Base-by-base conservation (phyloP, 2,113 vertebrate species). In the Brachypteracias leptosomus region DNA sequence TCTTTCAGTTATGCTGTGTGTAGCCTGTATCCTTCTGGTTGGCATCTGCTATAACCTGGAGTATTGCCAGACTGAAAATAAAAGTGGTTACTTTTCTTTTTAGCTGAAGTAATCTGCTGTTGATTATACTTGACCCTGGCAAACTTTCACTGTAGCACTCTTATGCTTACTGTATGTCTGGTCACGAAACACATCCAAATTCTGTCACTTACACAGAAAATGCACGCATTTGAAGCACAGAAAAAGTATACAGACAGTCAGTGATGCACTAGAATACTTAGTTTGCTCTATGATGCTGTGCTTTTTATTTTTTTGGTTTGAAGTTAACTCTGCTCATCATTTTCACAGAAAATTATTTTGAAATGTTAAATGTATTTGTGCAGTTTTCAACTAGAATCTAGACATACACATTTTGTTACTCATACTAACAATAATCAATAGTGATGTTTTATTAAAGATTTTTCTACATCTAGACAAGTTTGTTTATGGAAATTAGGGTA, bases 21-120 rank as follows among this genome's bases (percentile, higher is more conserved):
- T 84, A 83, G 54, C 51, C 54, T 76, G 4, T 79, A 42, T 84
- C 46, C 78, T 94, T 85, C 85, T 93, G 92, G 42, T 71, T 90
- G 77, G 62, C 89, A 93, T 94, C 85, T 95, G 84, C 83, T 92
- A 4, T 71, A 93, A 61, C 25, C 55, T 95, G 93, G 38, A 88
- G 85, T 74, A 59, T 70, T 77, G 75, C 88, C 88, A 93, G 61
- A 42, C 36, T 66, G 31, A 79, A 95, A 88, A 90, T 59, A 81
- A 90, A 93, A 68, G 59, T 55, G 49, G 63, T 90, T 93, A 18
- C 51, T 57, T 95, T 81, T 72, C 58, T 78, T 78, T 75, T 73
- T 70, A 81, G 38, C 44, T 92, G 54, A 89, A 79, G n/a, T 89
- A 66, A 67, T 85, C 59, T 96, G 66, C 42, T 90, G 26, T 93